These are phyloP conservation scores for Cyclophora albipunctata DNA, from an alignment of 2,888 invertebrate genomes.

Conservation along the genomic window DNA sequence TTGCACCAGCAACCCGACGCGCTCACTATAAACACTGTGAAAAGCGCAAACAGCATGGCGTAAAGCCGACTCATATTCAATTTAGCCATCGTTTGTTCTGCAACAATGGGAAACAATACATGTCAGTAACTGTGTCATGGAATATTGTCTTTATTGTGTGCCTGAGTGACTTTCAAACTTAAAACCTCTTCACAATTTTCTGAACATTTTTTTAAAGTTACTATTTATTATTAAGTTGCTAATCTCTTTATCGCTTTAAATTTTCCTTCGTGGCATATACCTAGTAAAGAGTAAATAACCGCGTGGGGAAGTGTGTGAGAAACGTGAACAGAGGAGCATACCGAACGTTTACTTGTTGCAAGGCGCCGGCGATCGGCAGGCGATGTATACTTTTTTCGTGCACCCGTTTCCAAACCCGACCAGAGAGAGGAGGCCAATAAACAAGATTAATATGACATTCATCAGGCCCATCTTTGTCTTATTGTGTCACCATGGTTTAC, in stretches of 20 bases:
- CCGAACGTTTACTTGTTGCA: conserved; percentile 36
- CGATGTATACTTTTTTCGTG: conserved; percentile 52
- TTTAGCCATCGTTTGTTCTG: conserved; percentile 33
- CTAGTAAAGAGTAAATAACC: too few relatives aligned
- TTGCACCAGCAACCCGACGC: conserved; percentile 28
- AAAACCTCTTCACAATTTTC: too few relatives aligned
- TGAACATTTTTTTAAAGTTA: too few relatives aligned
- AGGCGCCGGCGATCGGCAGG: conserved; percentile 51
- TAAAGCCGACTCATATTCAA: conserved; percentile 30
- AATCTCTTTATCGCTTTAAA: too few relatives aligned
- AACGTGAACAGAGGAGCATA: too few relatives aligned
- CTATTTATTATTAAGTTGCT: too few relatives aligned
- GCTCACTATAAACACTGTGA: conserved; percentile 33
- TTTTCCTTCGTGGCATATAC: too few relatives aligned
- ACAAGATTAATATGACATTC: conserved; percentile 27
- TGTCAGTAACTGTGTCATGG: too few relatives aligned
- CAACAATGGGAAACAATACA: conserved; percentile 5
- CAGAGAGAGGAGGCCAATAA: conserved; percentile 32
- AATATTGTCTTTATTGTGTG: conserved; percentile 4
- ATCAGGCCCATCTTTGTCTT: conserved; percentile 37
- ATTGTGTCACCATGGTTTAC: conserved; percentile 25
- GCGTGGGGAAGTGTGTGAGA: too few relatives aligned
- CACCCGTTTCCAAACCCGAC: conserved; percentile 37
- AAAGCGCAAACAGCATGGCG: conserved; percentile 33
- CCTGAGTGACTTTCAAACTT: neutral